Evolutionary conservation across 2,113 vertebrate genomes (phyloP).

Genomic region (Sorex fumeus): DNA sequence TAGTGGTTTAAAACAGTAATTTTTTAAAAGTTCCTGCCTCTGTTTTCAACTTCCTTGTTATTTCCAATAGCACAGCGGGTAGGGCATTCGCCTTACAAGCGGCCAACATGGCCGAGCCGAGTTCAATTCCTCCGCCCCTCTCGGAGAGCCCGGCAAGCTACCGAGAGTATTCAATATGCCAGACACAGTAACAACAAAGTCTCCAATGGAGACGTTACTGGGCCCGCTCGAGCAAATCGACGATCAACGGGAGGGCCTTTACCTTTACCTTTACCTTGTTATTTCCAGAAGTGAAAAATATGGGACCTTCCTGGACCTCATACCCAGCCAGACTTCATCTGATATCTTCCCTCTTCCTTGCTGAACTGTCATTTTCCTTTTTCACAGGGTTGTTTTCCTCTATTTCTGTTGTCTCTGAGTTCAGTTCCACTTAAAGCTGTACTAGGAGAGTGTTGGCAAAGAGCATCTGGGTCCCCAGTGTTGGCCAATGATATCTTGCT

Average conservation of each 20-base stretch:
- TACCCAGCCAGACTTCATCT: background rate
- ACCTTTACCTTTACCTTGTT: too few species aligned
- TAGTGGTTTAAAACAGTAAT: background rate
- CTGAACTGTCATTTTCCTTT: background rate
- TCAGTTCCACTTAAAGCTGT: background rate
- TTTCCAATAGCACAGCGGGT: too few species aligned
- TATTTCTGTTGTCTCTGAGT: slow-evolving; percentile 1
- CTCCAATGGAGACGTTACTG: too few species aligned
- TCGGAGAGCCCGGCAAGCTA: too few species aligned
- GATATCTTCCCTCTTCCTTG: background rate
- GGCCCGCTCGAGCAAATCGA: too few species aligned
- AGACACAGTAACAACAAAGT: too few species aligned
- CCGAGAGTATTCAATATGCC: too few species aligned
- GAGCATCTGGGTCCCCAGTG: background rate
- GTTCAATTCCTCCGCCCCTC: too few species aligned
- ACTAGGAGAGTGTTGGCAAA: background rate
- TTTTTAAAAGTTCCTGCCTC: background rate
- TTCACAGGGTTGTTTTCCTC: background rate
- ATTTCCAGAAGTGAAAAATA: slow-evolving; percentile 17
- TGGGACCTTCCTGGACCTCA: background rate
- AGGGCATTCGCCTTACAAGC: too few species aligned
- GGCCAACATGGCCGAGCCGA: too few species aligned
- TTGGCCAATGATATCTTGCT: background rate
- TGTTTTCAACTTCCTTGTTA: background rate
- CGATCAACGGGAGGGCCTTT: too few species aligned